Evolutionary conservation across 2,888 invertebrate genomes (phyloP).

Genomic region (Nysson spinosus): DNA sequence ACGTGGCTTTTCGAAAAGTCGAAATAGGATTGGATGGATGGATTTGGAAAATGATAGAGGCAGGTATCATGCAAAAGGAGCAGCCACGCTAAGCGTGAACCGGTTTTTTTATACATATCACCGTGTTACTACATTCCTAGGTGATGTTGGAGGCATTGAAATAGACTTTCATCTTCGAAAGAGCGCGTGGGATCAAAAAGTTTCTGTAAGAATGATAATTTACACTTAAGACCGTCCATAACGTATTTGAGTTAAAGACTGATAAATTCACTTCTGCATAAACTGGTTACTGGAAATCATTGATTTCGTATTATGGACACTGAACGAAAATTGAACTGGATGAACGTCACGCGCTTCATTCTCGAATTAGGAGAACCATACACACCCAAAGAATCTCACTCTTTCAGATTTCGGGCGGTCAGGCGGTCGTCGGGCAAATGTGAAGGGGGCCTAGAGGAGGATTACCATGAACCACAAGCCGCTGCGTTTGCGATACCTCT

Average conservation of each 20-base stretch:
- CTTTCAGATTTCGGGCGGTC: constrained; percentile 66
- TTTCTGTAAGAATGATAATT: constrained; percentile 9
- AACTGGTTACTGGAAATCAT: background rate
- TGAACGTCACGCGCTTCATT: constrained; percentile 45
- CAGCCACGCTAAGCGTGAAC: constrained; percentile 57
- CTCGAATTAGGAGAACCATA: constrained; percentile 50
- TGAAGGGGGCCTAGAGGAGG: constrained; percentile 76
- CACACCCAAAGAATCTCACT: constrained; percentile 48
- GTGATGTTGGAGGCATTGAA: constrained; percentile 43
- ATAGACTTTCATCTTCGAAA: constrained; percentile 33
- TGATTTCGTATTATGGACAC: background rate
- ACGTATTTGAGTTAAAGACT: too few relatives aligned
- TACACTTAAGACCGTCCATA: constrained; percentile 9
- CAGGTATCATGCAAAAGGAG: constrained; percentile 68
- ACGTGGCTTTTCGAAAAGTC: constrained; percentile 47
- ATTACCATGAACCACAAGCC: constrained; percentile 89
- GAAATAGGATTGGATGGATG: constrained; percentile 31
- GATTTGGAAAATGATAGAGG: constrained; percentile 45
- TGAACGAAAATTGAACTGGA: background rate
- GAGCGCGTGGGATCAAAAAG: constrained; percentile 40
- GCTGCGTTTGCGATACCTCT: constrained; percentile 86
- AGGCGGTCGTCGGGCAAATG: constrained; percentile 70
- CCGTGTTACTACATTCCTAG: constrained; percentile 60
- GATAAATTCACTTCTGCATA: constrained; percentile 10
- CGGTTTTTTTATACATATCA: constrained; percentile 49